Evolutionary conservation across 2,113 vertebrate genomes (phyloP), one percentile per base, ranked within the genome.

Genomic region (Elaphurus davidianus): DNA sequence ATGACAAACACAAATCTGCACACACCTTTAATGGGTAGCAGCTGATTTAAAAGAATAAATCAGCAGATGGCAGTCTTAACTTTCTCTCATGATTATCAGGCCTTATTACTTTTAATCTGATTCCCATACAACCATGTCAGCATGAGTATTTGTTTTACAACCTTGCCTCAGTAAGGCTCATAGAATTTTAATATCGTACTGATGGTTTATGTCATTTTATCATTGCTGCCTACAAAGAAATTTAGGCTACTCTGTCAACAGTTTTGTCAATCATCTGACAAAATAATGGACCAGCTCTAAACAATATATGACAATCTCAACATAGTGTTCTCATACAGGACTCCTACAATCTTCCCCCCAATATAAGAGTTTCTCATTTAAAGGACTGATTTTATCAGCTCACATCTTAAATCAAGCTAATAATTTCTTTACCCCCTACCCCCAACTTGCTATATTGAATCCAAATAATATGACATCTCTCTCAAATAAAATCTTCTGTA

Each of bases 1-100:
- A 88, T 97, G 98, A 98, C 98, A 98, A 98, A 98, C 33, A 91
- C 98, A 97, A 94, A 94, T 84, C 86, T 60, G 57, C 54, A 93
- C 59, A 91, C 43, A 95, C 95, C 88, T 98, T 97, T 90, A 97
- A 50, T 89, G 81, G 95, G 78, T 52, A 97, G 84, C 93, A 98
- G 98, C 47, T 98, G 96, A 97, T 97, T 98, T 98, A 87, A 98
- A 95, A 93, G 97, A 99, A 98, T 95, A 99, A 97, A 99, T 99
- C 99, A 99, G 99, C 98, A 99, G 99, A 99, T 99, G 99, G 99
- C 99, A 99, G 99, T 99, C 99, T 99, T 99, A 99, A 99, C 99
- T 99, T 99, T 99, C 98, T 93, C 45, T 92, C 76, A 17, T 93
- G 95, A 97, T 95, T 87, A 87, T 83, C 54, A 93, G 50, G 33